Conservation (phyloP, 2,888 invertebrate species). For the Celastrina argiolus region DNA sequence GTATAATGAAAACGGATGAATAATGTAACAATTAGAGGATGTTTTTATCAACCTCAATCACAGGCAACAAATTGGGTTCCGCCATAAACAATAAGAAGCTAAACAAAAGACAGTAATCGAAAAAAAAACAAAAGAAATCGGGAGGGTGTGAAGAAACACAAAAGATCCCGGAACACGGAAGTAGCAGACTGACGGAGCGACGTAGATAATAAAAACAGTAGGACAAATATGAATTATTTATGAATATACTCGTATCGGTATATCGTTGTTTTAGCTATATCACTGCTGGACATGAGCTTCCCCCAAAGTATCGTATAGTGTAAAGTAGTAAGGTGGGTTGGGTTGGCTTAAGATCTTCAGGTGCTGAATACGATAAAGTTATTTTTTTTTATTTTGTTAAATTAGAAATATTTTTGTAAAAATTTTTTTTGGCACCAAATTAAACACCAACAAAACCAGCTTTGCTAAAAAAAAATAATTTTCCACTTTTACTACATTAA, state of each 20-base stretch:
- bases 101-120: constrained; percentile 39
- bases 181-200: constrained; percentile 30
- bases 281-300: too few relatives aligned
- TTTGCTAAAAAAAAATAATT: too few relatives aligned
- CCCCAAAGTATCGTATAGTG: too few relatives aligned
- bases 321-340: too few relatives aligned
- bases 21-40: constrained; percentile 8
- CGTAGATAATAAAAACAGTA: constrained; percentile 30
- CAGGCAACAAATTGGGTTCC: constrained; percentile 37
- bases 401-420: too few relatives aligned
- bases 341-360: too few relatives aligned
- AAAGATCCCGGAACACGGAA: constrained; percentile 33
- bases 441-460: too few relatives aligned
- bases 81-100: constrained; percentile 38
- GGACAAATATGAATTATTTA: not conserved
- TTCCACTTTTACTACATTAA: not conserved
- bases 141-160: constrained; percentile 37
- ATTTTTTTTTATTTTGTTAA: too few relatives aligned
- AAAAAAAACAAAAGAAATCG: constrained; percentile 40
- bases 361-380: too few relatives aligned
- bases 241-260: not conserved
- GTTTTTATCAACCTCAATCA: constrained; percentile 31
- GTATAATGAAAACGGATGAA: not conserved
- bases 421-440: too few relatives aligned
- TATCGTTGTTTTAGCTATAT: too few relatives aligned